Base-by-base conservation (phyloP, 2,888 invertebrate species). In the Melipona beecheii region DNA sequence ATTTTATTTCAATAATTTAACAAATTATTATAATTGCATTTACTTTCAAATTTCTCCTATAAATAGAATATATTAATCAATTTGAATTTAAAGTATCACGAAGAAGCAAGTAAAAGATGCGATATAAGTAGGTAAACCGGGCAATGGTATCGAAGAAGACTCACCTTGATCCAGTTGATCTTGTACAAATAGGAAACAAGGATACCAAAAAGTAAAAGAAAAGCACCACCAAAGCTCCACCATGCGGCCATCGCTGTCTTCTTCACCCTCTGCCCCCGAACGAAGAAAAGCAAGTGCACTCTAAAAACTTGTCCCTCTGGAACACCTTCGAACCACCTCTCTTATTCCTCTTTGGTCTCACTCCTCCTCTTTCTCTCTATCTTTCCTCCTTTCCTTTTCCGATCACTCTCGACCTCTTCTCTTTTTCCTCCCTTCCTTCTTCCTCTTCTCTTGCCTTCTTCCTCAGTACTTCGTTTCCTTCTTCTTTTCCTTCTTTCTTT, bases 131-230 rank as follows among this genome's bases (percentile, higher is more conserved):
- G 81, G 74, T 81, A 81, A 81, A 74, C 68, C 73, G 81, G 81
- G 64, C 58, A 83, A 72, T 72, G 62, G 77, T 77, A 83, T 62
- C 64, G 68, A 56, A 56, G 58, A 77, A 71, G 75, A 91, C 92
- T 93, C 75, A 93, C 93, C 87, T 87, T 90, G 86, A 93, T 89
- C 92, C 92, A 93, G 86, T 92, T 93, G 83, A 93, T 90, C 81
- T 93, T 93, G 89, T 90, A 92, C 83, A 93, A 91, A 85, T 92
- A 93, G 65, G 86, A 89, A 58, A 91, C 74, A 80, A 93, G 93
- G 79, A 91, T 82, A 73, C 89, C 83, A 74, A 84, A 79, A 71
- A 91, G 62, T 64, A 87, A 73, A 73, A 76, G 79, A 77, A 84
- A 79, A 72, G 80, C 80, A 68, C 77, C 87, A 71, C 71, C 83